Base-by-base conservation (phyloP, 2,797 vertebrate genomes). In the Anas bernieri region DNA sequence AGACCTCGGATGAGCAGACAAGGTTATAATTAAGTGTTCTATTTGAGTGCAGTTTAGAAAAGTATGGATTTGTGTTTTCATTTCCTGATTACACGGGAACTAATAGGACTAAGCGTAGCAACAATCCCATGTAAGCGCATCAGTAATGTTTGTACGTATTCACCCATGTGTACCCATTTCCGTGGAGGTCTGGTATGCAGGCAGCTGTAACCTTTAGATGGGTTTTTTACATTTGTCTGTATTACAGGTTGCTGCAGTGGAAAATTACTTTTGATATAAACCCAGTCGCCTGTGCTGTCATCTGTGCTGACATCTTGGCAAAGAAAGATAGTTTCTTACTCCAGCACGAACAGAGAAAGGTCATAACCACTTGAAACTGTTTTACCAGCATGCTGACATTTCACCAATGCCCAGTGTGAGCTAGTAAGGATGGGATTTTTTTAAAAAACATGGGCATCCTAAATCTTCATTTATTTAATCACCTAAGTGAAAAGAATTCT, bases 221-320 rank as follows among this genome's bases (percentile, higher is more conserved):
- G 81, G 26, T 93, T 94, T 78, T 81, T 39, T 48, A 23, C 48
- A 77, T 92, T 69, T 85, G 17, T 84, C 78, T 78, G 22, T 76
- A 69, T 70, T 90, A 77, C n/a, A 82, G 67, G 55, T 55, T 92
- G 15, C 70, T 87, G 79, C 33, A 58, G 41, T 61, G 46, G 66
- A 80, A 93, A 91, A 93, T 92, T 83, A 56, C 46, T 83, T 96
- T 66, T 76, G 68, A 55, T 88, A 61, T 52, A 88, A 86, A 75
- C 13, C 18, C 26, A n/a, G 33, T 80, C 7, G 1, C 62, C 72
- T 81, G 50, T 66, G 50, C 58, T 89, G 58, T 35, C 82, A 81
- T 83, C 83, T 1, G 0, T 77, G 83, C n/a, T 2, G 7, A 61
- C 18, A 21, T 20, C 30, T 45, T 45, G 39, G 69, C 55, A 89